Base-by-base conservation (phyloP, 2,113 vertebrate genomes). In the Sinocyclocheilus maitianheensis region DNA sequence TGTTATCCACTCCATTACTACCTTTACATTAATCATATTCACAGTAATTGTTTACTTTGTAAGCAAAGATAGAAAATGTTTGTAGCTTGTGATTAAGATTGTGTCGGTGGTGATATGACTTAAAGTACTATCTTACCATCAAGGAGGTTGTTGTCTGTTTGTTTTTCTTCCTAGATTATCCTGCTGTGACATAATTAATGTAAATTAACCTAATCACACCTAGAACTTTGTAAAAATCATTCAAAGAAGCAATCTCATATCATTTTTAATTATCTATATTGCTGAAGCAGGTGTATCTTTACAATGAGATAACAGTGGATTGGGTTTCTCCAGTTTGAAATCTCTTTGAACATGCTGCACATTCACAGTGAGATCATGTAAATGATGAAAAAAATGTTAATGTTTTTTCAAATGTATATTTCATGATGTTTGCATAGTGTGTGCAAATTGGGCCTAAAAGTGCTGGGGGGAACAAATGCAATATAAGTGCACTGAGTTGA, bases 301-400 rank as follows among this genome's bases (percentile, higher is more conserved):
- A 67, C 6, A 11, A 1, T 48, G 40, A 51, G 13, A 63, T 4
- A 76, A 9, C 55, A 12, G 16, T 34, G n/a, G 9, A 83, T 53
- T 75, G 55, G 83, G 18, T 82, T 83, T 43, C 22, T 16, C 30
- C 24, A 51, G 46, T 24, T 53, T 22, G 20, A 78, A 24, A 55
- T 46, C 43, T 77, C 60, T 69, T 22, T 77, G 46, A 82, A 55
- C 75, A 24, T 71, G 34, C 43, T 87, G 77, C 77, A 18, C 78
- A 71, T 18, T 67, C 77, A 20, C 78, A 85, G 83, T 89, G 85
- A 87, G 82, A 63, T 46, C 77, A 67, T 84, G 67, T 40, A 18
- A 16, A 69, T 18, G 62, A 81, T 77, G 77, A 86, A 82, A 14
- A 51, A 55, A 79, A 0, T 8, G 1, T 43, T 43, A 1, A 43